Conservation (phyloP, 2,113 vertebrate species). For the Colius striatus region DNA sequence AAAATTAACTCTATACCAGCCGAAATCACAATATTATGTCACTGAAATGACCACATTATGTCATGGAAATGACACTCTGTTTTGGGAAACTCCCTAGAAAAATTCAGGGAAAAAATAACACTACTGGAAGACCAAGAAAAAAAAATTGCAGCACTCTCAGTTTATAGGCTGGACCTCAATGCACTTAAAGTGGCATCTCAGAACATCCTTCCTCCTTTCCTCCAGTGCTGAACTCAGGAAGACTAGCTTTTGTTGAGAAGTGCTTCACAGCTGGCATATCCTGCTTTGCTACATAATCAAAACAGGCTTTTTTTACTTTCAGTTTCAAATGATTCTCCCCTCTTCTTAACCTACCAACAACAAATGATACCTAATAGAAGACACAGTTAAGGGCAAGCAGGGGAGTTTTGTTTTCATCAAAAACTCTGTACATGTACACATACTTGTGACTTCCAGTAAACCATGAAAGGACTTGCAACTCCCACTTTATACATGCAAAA, state of each 20-base stretch:
- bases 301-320: neutral
- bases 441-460: neutral
- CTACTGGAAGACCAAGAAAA: neutral
- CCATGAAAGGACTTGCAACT: neutral
- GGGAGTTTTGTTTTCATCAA: neutral
- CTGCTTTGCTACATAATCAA: neutral
- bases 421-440: neutral
- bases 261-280: neutral
- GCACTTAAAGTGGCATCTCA: neutral
- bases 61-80: neutral
- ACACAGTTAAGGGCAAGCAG: rapidly evolving
- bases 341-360: neutral
- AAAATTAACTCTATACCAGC: neutral
- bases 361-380: neutral
- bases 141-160: neutral
- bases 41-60: neutral
- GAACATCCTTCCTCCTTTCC: neutral
- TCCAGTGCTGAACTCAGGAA: neutral
- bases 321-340: neutral
- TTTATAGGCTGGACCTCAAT: neutral
- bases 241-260: neutral
- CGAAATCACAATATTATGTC: neutral
- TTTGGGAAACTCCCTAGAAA: neutral
- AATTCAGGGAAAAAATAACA: neutral
- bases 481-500: neutral